phyloP scores from a whole-genome alignment of 2,113 vertebrate species.

The Rhynchomys soricoides region DNA sequence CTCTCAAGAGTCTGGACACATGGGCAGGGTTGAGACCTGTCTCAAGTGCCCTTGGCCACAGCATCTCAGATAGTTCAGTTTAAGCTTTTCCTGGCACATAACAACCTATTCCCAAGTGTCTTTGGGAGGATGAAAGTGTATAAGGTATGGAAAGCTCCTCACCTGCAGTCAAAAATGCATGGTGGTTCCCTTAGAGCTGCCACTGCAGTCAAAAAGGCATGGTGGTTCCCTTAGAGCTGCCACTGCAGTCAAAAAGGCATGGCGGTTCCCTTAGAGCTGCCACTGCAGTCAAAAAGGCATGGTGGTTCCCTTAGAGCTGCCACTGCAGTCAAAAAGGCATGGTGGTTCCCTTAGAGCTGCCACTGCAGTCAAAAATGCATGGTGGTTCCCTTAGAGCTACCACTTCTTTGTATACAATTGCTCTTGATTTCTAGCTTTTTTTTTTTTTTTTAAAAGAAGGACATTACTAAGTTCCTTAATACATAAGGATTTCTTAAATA shows the following conservation, averaged over 20 bases:
- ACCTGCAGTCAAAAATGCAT: not conserved
- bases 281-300: not conserved
- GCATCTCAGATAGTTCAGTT: not conserved
- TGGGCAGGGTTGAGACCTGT: not conserved
- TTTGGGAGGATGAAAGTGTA: not conserved
- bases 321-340: not conserved
- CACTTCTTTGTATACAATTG: not conserved
- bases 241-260: not conserved
- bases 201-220: too few relatives aligned
- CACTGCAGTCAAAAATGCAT: not conserved
- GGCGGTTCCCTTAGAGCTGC: not conserved
- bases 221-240: not conserved
- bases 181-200: too few relatives aligned
- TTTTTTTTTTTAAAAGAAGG: not conserved
- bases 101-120: not conserved
- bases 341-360: not conserved
- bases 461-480: not conserved
- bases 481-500: not conserved
- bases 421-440: slow-evolving; percentile 21
- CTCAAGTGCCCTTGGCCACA: not conserved
- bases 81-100: not conserved
- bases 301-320: not conserved
- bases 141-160: not conserved
- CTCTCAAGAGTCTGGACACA: not conserved
- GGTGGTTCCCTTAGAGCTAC: not conserved